Evolutionary conservation across 2,888 invertebrate species (phyloP).

Genomic region (Dolichopus griseipennis): DNA sequence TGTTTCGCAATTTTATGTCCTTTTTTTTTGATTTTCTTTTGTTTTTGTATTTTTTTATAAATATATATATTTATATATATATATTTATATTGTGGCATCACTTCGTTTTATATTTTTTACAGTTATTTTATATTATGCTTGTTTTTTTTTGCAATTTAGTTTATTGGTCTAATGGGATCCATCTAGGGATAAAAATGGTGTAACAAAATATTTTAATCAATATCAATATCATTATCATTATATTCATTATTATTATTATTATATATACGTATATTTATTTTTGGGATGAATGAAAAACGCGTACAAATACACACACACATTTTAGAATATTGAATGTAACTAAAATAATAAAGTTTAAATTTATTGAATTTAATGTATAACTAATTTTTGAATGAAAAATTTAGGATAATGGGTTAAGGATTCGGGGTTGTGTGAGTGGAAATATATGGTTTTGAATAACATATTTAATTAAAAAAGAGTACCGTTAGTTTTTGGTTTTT

Average conservation of each 20-base stretch:
- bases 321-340: not conserved
- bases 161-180: not conserved
- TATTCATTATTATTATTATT: too few species aligned
- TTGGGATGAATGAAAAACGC: not conserved
- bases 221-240: too few species aligned
- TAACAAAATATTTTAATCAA: not conserved
- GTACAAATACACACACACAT: too few species aligned
- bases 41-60: not conserved
- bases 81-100: not conserved
- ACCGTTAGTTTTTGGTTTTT: too few species aligned
- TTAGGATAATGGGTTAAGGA: too few species aligned
- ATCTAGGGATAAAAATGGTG: not conserved
- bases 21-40: not conserved
- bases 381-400: too few species aligned
- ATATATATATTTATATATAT: too few species aligned
- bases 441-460: too few species aligned
- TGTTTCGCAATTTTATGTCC: not conserved
- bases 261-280: too few species aligned
- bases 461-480: too few species aligned
- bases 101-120: not conserved
- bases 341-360: not conserved
- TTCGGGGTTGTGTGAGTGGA: too few species aligned
- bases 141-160: not conserved
- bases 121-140: not conserved
- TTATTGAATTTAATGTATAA: too few species aligned